Conservation (phyloP, 1,140 invertebrate species). For the Dufourea novaeangliae region DNA sequence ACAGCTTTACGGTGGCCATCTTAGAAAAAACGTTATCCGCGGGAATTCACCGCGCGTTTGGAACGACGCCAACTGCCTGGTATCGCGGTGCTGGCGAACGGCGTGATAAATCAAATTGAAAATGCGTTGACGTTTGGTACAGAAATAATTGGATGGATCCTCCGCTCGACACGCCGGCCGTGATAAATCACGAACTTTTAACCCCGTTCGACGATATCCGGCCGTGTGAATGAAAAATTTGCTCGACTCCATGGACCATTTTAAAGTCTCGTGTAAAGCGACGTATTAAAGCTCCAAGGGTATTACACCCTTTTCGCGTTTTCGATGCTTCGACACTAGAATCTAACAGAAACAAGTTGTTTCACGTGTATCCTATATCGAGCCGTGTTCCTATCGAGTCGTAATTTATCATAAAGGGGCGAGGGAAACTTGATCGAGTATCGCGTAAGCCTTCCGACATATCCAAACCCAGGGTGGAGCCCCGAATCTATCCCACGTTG, state of each 20-base stretch:
- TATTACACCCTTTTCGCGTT: not conserved
- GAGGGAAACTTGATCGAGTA: not conserved
- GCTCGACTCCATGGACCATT: not conserved
- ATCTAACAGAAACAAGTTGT: no score
- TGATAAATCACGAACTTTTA: conserved; percentile 54
- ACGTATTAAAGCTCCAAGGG: not conserved
- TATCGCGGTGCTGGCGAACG: not conserved
- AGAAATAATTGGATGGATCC: conserved; percentile 62
- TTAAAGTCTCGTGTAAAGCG: conserved; percentile 18
- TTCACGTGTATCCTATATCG: not conserved
- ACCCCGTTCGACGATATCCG: conserved; percentile 20
- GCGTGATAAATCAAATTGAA: conserved; percentile 56
- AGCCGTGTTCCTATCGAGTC: not conserved
- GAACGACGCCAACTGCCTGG: conserved; percentile 41
- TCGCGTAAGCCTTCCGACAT: not conserved
- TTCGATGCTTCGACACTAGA: not conserved
- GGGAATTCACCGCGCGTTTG: conserved; percentile 49
- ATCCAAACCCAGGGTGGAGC: not conserved
- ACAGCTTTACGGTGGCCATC: conserved; percentile 22
- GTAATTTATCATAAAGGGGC: not conserved
- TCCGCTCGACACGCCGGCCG: conserved; percentile 17
- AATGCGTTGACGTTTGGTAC: conserved; percentile 46
- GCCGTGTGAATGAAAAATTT: conserved; percentile 5
- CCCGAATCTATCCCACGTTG: not conserved
- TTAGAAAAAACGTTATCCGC: conserved; percentile 4